phyloP scores from a whole-genome alignment of 1,140 invertebrate species.

The Drosophila kohkoa region DNA sequence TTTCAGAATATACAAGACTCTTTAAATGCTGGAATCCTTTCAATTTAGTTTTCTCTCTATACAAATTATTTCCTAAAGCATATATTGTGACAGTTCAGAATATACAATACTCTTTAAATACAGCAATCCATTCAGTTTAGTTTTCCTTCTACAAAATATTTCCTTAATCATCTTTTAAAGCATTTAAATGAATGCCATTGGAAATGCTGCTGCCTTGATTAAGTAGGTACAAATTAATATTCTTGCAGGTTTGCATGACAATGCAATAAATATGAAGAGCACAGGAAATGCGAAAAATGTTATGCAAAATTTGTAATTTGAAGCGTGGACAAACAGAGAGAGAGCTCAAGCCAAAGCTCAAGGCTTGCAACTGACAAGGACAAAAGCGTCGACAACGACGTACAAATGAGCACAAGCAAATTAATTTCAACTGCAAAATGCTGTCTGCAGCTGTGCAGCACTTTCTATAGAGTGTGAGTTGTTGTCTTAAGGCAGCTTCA shows the following conservation, averaged over 20 bases:
- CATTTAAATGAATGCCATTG: background rate
- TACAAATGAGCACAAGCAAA: constrained; percentile 58
- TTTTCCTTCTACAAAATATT: no score
- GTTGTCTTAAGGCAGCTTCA: background rate
- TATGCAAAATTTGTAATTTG: constrained; percentile 32
- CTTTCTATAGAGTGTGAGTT: background rate
- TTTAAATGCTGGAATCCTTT: no score
- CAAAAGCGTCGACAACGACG: constrained; percentile 42
- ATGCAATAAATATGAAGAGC: constrained; percentile 61
- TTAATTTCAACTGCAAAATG: constrained; percentile 62
- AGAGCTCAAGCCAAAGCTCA: constrained; percentile 1
- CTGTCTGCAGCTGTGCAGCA: constrained; percentile 15
- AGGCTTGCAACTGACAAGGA: constrained; percentile 27
- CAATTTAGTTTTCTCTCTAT: no score
- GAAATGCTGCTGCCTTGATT: constrained; percentile 5
- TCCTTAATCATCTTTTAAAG: background rate
- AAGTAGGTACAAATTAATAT: constrained; percentile 59
- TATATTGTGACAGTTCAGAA: no score
- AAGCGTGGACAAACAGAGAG: constrained; percentile 17
- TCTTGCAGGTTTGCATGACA: constrained; percentile 44
- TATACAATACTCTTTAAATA: no score
- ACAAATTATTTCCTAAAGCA: no score
- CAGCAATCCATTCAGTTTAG: no score
- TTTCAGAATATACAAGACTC: no score
- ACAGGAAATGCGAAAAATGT: constrained; percentile 10